phyloP scores from a whole-genome alignment of 2,797 vertebrate species.

The Poeciliopsis infans region DNA sequence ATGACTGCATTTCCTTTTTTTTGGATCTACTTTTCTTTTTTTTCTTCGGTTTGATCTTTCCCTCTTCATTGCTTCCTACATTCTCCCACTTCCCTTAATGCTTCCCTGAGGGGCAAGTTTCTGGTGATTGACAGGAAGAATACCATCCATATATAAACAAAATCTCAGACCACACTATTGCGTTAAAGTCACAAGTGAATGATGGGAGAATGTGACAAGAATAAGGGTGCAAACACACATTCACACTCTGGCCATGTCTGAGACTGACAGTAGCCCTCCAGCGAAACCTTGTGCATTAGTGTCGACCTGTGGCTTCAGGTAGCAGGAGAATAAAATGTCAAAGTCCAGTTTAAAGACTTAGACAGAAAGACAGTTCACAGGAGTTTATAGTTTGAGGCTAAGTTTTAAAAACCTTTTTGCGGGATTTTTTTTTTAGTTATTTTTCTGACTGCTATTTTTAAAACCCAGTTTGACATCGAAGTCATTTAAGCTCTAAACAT shows the following conservation, averaged over 20 bases:
- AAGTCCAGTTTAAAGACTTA: conserved; percentile 6
- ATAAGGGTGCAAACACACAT: conserved; percentile 19
- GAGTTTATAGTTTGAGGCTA: background rate
- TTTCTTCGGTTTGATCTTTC: conserved; percentile 52
- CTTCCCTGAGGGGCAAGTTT: conserved; percentile 60
- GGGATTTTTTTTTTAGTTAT: background rate
- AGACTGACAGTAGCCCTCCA: conserved; percentile 36
- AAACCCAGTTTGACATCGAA: background rate
- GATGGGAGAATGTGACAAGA: conserved; percentile 43
- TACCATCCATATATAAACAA: conserved; percentile 72
- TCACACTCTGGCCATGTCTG: conserved; percentile 22
- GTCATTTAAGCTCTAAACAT: background rate
- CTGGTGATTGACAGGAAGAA: conserved; percentile 62
- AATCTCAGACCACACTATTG: conserved; percentile 60
- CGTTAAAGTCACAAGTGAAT: conserved; percentile 57
- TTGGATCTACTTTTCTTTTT: conserved; percentile 19
- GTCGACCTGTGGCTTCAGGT: conserved; percentile 30
- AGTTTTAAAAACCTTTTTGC: background rate
- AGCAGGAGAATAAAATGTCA: conserved; percentile 20
- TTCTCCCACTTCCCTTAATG: conserved; percentile 55
- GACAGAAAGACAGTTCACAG: background rate
- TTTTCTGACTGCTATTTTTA: background rate
- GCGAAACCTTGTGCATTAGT: conserved; percentile 26
- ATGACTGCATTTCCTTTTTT: conserved; percentile 20
- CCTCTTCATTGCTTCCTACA: conserved; percentile 63